A percentile compares a stretch with the other conserved stretches of the same genome.
Evolutionary conservation across 2,888 invertebrate species (phyloP).

Genomic region (Homarus gammarus): DNA sequence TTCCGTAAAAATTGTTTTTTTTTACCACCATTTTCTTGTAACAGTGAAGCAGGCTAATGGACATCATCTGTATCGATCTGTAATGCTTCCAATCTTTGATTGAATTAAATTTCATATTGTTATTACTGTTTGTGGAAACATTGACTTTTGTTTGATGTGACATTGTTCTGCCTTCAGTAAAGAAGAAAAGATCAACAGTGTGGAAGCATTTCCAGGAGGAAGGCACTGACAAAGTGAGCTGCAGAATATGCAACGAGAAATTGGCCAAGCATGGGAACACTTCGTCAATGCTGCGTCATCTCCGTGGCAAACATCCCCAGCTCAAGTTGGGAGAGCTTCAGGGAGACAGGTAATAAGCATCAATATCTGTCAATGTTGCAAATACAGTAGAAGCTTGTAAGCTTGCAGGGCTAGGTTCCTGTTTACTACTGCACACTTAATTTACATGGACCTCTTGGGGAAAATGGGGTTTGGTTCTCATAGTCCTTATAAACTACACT

Average conservation of each 20-base stretch:
- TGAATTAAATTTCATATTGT: background rate
- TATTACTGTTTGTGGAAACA: background rate
- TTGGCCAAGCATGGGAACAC: conserved; percentile 65
- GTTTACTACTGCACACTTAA: too few relatives aligned
- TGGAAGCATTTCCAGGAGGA: conserved; percentile 60
- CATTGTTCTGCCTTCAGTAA: conserved; percentile 3
- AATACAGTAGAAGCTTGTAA: too few relatives aligned
- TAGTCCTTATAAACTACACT: too few relatives aligned
- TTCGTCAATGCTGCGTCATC: conserved; percentile 60
- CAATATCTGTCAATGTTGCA: too few relatives aligned
- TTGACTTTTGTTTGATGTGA: background rate
- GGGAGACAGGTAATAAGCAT: conserved; percentile 34
- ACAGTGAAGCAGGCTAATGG: too few relatives aligned
- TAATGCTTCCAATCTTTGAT: background rate
- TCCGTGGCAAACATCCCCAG: conserved; percentile 57
- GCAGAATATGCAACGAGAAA: conserved; percentile 46
- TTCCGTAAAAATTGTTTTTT: too few relatives aligned
- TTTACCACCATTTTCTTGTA: too few relatives aligned
- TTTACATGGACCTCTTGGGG: too few relatives aligned
- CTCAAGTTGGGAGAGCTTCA: conserved; percentile 54
- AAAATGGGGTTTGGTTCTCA: too few relatives aligned
- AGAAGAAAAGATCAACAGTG: conserved; percentile 58
- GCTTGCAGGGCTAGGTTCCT: too few relatives aligned
- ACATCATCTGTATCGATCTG: background rate
- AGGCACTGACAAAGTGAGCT: conserved; percentile 56